phyloP scores from a whole-genome alignment of 2,797 vertebrate species.

The Rachycentron canadum region DNA sequence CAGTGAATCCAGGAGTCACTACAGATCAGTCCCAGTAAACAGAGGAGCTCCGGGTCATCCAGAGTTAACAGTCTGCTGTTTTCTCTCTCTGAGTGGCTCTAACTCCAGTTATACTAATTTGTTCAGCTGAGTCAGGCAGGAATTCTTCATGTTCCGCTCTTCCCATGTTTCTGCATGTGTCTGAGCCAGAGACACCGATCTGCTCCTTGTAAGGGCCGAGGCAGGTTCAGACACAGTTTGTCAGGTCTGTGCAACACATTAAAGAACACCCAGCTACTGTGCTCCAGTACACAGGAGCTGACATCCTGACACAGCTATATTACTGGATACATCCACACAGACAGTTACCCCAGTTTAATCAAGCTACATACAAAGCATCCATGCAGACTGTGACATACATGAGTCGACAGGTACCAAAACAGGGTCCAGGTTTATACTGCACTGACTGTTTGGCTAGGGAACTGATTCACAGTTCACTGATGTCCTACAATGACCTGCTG shows the following conservation, averaged over 20 bases:
- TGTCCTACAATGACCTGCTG: not conserved
- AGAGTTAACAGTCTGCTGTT: constrained; percentile 19
- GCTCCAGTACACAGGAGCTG: constrained; percentile 35
- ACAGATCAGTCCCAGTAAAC: constrained; percentile 12
- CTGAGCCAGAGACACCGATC: constrained; percentile 37
- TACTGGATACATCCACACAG: not conserved
- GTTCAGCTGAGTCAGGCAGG: constrained; percentile 67
- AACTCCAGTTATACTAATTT: constrained; percentile 47
- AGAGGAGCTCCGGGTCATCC: constrained; percentile 16
- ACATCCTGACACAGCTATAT: not conserved
- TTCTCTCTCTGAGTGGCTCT: constrained; percentile 17
- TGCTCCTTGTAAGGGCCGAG: constrained; percentile 61
- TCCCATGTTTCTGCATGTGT: constrained; percentile 60
- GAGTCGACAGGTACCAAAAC: not conserved
- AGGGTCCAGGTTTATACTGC: too few relatives aligned
- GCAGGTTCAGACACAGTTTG: constrained; percentile 68
- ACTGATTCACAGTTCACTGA: not conserved
- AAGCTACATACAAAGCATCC: not conserved
- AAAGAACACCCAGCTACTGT: constrained; percentile 47
- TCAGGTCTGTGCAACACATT: constrained; percentile 50
- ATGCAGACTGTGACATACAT: not conserved
- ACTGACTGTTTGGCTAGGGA: too few relatives aligned
- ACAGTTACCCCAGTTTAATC: not conserved
- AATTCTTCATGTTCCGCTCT: constrained; percentile 58
- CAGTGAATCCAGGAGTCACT: constrained; percentile 8